Evolutionary conservation across 2,113 vertebrate species (phyloP).

Genomic region (Platysteira castanea): DNA sequence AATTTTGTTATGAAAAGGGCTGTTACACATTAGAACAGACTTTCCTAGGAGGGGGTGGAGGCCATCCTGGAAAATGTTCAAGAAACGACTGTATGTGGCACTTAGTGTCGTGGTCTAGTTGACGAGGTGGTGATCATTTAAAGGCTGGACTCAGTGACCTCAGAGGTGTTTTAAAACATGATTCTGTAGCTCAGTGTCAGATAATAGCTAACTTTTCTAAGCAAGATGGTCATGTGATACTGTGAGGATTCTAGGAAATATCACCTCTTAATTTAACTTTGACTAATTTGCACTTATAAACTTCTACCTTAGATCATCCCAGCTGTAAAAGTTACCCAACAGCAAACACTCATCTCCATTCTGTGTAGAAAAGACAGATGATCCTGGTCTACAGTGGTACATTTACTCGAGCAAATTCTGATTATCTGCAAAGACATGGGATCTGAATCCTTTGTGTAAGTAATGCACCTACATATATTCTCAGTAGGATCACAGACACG

Average conservation of each 20-base stretch:
- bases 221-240: neutral
- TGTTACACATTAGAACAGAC: neutral
- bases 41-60: neutral
- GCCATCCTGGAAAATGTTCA: neutral
- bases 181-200: neutral
- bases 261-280: neutral
- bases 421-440: neutral
- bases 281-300: neutral
- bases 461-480: neutral
- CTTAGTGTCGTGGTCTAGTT: accelerated
- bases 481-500: neutral
- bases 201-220: neutral
- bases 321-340: neutral
- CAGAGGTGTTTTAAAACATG: neutral
- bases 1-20: neutral
- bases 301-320: neutral
- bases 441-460: neutral
- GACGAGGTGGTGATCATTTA: neutral
- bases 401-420: neutral
- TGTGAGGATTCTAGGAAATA: neutral
- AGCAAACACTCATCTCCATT: neutral
- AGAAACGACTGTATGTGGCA: neutral
- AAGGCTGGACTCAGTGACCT: neutral
- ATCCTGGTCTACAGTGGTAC: neutral
- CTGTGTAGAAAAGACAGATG: neutral